Evolutionary conservation across 2,888 invertebrate genomes (phyloP), one percentile per base, ranked within the genome.

Genomic region (Ecdyonurus torrentis): DNA sequence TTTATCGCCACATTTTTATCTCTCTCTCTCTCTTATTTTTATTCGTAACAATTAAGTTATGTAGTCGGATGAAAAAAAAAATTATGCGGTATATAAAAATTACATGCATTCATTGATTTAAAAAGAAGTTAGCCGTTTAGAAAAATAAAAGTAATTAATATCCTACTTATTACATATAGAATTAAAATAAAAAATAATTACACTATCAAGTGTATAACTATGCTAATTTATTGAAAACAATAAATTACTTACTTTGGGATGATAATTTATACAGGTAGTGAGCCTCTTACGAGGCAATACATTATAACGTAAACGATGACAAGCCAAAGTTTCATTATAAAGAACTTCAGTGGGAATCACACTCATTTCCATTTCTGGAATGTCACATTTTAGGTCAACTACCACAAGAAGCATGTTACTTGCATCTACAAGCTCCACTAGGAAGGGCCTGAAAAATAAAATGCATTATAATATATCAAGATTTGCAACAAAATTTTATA

Each of bases 341-440:
- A 61, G 60, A n/a, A 66, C 65, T 63, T 70, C 69, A 1, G 64
- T 62, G 2, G 70, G 67, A 37, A 66, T 65, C 22, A 69, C 67
- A 59, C 64, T 66, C 53, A 69, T 64, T 23, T 63, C 66, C 52
- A 65, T 64, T 15, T 67, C 62, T 22, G 55, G 37, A 18, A 24
- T 59, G 2, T 60, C 61, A 61, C 71, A 71, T 1, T 67, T 61
- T 24, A 67, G 67, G 67, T 93, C 91, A 69, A 92, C 91, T 67
- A 91, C 92, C 66, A 93, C 78, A 67, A 93, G 78, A 70, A 93
- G 89, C 69, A 93, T 78, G 79, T 93, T 93, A 72, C 91, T 92
- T 74, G 90, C 88, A 60, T 70, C 71, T 55, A 74, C 71, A 60
- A 69, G 69, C 66, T 73, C 72, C 23, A 72, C 71, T 58, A 71